Evolutionary conservation across 2,113 vertebrate species (phyloP), one percentile per base, ranked within the genome.

Genomic region (Tautogolabrus adspersus): DNA sequence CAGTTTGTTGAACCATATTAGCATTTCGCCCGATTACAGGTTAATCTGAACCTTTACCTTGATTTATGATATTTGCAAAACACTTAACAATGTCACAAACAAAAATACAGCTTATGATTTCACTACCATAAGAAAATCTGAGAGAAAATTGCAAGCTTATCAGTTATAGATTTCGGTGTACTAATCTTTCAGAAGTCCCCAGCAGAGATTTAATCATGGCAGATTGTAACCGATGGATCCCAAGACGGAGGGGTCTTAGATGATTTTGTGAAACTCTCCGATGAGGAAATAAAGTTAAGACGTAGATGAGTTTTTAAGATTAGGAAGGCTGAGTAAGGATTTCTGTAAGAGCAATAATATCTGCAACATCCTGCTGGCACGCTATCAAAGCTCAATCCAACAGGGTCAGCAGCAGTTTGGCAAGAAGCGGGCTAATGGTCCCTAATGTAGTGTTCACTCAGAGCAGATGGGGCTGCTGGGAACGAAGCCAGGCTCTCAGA

Each of bases 381-480:
- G 55, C 52, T 21, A 49, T 81, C 75, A 80, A 79, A 75, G 68
- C 54, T 55, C 26, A 42, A 72, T 70, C 67, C 62, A 78, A 77
- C 72, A 70, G 81, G 78, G 79, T 83, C 77, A 75, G 79, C 72
- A 59, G 79, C 81, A 73, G 89, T 82, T 81, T 85, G 76, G 76
- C 23, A 49, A 82, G 83, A 51, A 3, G 15, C 1, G 40, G 21
- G 42, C 77, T 91, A 91, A 89, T 90, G 84, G 77, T 75, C 72
- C 66, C 81, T 91, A 89, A 90, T 88, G 89, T 75, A 52, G 86
- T 81, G 83, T 89, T 91, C 84, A 51, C 83, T 91, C 74, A 5
- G 87, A 92, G 88, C 92, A 93, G 87, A 93, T 92, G 88, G 90
- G 86, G 77, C 68, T 58, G 72, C 21, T 67, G 83, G 90, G 91